Conservation (phyloP, 1,140 invertebrate genomes). For the Drosophila serrata region DNA sequence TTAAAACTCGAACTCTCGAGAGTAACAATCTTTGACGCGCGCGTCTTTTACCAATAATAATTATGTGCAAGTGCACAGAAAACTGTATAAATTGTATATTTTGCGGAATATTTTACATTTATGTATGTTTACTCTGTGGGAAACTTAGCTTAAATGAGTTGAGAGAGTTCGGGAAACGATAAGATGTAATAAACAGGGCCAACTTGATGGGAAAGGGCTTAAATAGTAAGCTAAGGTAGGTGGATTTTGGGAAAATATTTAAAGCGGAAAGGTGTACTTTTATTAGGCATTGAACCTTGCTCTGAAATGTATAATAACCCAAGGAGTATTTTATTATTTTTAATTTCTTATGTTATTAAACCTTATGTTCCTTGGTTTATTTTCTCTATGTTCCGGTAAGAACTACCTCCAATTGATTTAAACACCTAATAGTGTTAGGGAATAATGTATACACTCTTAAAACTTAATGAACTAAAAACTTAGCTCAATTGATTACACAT, state of each 20-base stretch:
- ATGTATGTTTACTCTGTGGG: conserved; percentile 51
- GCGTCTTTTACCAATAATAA: conserved; percentile 24
- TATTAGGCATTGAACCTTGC: no score
- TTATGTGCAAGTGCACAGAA: conserved; percentile 43
- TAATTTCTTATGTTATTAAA: background rate
- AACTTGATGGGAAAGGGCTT: conserved; percentile 3
- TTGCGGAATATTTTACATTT: conserved; percentile 46
- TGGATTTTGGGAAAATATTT: background rate
- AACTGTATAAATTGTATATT: conserved; percentile 53
- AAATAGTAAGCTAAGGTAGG: background rate
- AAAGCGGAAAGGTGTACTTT: background rate
- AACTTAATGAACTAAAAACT: conserved; percentile 9
- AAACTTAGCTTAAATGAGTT: conserved; percentile 45
- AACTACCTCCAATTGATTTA: background rate
- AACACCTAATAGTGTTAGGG: background rate
- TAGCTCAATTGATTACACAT: conserved; percentile 37
- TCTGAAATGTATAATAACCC: no score
- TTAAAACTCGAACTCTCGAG: background rate
- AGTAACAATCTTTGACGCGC: no score
- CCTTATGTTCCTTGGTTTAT: background rate
- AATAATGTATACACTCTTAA: background rate
- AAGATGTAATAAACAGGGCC: background rate
- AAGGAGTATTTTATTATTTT: no score
- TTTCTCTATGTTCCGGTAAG: background rate
- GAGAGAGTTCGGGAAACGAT: background rate